A percentile compares a stretch with the other conserved stretches of the same genome.
Evolutionary conservation across 2,888 invertebrate genomes (phyloP).

Genomic region (Melanchra persicariae): DNA sequence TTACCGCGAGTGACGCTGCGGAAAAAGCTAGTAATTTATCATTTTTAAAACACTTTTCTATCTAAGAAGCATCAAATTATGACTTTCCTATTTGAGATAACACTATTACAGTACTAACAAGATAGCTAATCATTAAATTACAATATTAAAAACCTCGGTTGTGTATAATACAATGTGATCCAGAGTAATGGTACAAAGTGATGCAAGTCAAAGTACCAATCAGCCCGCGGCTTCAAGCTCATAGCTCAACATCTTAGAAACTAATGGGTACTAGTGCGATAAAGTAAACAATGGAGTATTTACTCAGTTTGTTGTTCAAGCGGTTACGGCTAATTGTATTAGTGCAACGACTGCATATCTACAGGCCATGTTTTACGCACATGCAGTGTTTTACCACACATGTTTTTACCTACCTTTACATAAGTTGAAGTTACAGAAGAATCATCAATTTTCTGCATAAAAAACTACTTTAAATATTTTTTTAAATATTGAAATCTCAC

Average conservation of each 20-base stretch:
- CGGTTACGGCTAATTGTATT: slow-evolving; percentile 41
- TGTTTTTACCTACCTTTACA: too few relatives aligned
- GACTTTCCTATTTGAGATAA: background rate
- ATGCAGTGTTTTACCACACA: too few relatives aligned
- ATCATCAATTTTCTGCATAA: background rate
- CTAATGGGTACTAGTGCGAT: slow-evolving; percentile 26
- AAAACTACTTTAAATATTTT: too few relatives aligned
- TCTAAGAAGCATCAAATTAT: background rate
- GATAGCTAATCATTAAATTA: background rate
- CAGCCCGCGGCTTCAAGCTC: slow-evolving; percentile 3
- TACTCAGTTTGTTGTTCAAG: slow-evolving; percentile 45
- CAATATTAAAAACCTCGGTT: background rate
- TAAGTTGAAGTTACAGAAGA: background rate
- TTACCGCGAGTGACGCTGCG: too few relatives aligned
- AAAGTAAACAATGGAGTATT: slow-evolving; percentile 56
- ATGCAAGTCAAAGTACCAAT: slow-evolving; percentile 13
- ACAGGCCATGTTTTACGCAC: background rate
- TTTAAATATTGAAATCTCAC: background rate
- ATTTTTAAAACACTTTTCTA: too few relatives aligned
- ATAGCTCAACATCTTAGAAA: slow-evolving; percentile 13
- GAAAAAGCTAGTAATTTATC: too few relatives aligned
- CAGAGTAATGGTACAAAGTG: slow-evolving; percentile 6
- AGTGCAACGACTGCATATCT: slow-evolving; percentile 1
- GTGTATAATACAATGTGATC: background rate
- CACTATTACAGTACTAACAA: background rate